Conservation (phyloP, 1,140 invertebrate species). For the Galendromus occidentalis region DNA sequence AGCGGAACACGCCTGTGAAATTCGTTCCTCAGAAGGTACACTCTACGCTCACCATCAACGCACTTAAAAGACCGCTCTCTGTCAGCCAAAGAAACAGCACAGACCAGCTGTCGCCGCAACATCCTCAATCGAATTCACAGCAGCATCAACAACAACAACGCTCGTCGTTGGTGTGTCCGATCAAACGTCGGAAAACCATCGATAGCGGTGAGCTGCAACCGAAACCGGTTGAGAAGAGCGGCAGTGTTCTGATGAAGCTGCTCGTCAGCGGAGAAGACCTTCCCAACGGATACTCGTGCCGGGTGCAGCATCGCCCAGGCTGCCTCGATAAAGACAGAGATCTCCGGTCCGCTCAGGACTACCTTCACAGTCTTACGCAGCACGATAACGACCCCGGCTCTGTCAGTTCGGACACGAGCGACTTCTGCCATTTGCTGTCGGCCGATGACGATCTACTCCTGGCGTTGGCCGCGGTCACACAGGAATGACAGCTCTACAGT, state of each 20-base stretch:
- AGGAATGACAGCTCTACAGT: background rate
- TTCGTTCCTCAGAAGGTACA: background rate
- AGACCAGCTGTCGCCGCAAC: background rate
- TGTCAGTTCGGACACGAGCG: background rate
- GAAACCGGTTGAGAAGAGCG: constrained; percentile 20
- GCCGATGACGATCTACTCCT: constrained; percentile 7
- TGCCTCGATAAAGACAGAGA: background rate
- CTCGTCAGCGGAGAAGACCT: constrained; percentile 75
- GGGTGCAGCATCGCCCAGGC: background rate
- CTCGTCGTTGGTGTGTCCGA: background rate
- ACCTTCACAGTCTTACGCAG: background rate
- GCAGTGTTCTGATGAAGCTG: constrained; percentile 69
- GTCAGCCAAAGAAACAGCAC: background rate
- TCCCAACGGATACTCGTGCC: constrained; percentile 61
- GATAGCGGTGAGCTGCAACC: background rate
- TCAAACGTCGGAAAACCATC: constrained; percentile 2
- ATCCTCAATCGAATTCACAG: background rate
- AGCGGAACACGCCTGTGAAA: background rate
- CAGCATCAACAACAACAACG: background rate
- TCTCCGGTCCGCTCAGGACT: constrained; percentile 3
- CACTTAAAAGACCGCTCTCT: constrained; percentile 7
- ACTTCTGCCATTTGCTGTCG: constrained; percentile 3
- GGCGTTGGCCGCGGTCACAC: constrained; percentile 1
- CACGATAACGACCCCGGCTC: background rate
- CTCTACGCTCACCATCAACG: background rate